Evolutionary conservation across 2,888 invertebrate genomes (phyloP), one percentile per base, ranked within the genome.

Genomic region (Diaperis boleti): DNA sequence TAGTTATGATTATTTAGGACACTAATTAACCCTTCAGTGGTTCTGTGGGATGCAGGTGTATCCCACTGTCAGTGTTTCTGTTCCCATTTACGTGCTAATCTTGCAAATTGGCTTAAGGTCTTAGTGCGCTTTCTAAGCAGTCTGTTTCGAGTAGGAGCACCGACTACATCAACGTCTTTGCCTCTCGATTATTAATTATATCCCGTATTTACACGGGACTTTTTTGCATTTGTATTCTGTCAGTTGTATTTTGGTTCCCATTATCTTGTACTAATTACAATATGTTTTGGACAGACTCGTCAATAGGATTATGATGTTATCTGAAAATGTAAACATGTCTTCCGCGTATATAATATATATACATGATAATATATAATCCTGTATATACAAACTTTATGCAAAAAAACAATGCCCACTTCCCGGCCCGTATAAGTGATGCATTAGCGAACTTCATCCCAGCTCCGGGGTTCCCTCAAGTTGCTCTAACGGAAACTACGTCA

Each of bases 81-180:
- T 45, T 56, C 35, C 56, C 56, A 56, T 56, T 56, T 56, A 56
- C 56, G 33, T 56, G 45, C 44, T 56, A 56, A 56, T 56, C 56
- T 56, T 56, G 56, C 56, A 56, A 56, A 56, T 56, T 56, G 56
- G 56, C 56, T 56, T 56, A 56, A 56, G 56, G 56, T 45, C 56
- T 56, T 56, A 45, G 44, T 18, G 31, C 42, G 56, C 42, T 42
- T 41, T 39, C 29, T 22, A 54, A 15, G 18, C 54, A 54, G 54
- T 42, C 54, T 54, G 41, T 42, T 41, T 26, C 29, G 42, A 54
- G 31, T 42, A 11, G 29, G 31, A 26, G 17, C 10, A 29, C 20
- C 20, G 42, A 54, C 54, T 54, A 17, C 15, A 54, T 54, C 41
- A 54, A 41, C 41, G 29, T 54, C 54, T 31, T 42, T 29, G 41